Conservation (phyloP, 2,113 vertebrate species). For the Sisor rabdophorus region DNA sequence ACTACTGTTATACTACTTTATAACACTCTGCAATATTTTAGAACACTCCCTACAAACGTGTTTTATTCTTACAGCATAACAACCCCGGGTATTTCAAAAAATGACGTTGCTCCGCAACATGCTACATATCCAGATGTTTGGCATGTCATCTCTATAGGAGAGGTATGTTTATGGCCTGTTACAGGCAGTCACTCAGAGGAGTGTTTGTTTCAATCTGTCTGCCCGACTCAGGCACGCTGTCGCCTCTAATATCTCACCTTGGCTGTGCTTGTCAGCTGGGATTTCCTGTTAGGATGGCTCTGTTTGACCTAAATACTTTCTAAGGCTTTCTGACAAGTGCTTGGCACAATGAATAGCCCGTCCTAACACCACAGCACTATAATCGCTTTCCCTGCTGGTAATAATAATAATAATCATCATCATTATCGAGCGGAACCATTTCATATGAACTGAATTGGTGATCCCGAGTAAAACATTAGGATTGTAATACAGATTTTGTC, state of each 20-base stretch:
- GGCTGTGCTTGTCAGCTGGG: constrained; percentile 45
- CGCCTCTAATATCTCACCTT: constrained; percentile 53
- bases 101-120: no score
- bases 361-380: constrained; percentile 4
- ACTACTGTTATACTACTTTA: no score
- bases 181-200: constrained; percentile 37
- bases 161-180: constrained; percentile 34
- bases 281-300: constrained; percentile 50
- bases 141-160: not conserved
- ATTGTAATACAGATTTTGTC: no score
- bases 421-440: no score
- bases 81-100: no score
- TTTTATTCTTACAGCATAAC: no score
- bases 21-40: no score
- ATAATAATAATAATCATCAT: constrained; percentile 27
- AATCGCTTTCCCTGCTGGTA: not conserved
- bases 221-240: constrained; percentile 51
- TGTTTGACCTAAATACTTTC: constrained; percentile 53
- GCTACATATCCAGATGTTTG: not conserved
- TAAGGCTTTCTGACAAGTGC: constrained; percentile 31
- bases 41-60: no score
- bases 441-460: no score
- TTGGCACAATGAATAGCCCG: not conserved
- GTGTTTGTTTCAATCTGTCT: constrained; percentile 52
- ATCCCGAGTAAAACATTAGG: no score